Evolutionary conservation across 1,140 invertebrate species (phyloP), one percentile per base, ranked within the genome.

Genomic region (Platyscapa corneri): DNA sequence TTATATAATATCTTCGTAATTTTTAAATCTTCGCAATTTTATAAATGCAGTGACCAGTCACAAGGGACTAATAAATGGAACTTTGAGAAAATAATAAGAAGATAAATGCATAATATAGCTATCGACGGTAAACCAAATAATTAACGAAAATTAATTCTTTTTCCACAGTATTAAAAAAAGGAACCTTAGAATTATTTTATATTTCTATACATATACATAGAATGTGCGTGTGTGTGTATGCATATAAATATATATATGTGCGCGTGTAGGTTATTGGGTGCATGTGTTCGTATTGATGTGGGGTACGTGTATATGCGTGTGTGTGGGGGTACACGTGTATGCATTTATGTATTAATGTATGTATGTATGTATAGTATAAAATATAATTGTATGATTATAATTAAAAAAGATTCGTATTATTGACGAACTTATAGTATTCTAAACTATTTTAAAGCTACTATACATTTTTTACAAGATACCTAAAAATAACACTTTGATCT

Each of bases 41-140:
- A 81, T 85, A 85, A 85, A 85, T 85, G 84, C 78, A 85, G 16
- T 27, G 30, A 74, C 80, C 84, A 85, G 84, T 85, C 84, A 37
- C 65, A 81, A 81, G 67, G 8, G 74, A 34, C 49, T 53, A 67
- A 84, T 67, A n/a, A 75, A 85, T 76, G 84, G 78, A 85, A 85
- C 78, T 81, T 75, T 64, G 18, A 79, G 37, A 72, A 12, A 39
- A 60, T 60, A 14, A 7, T n/a, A 3, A 46, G 12, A 27, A 16
- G 1, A 56, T 70, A 30, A 14, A 6, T 30, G 42, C 49, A 49
- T 18, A n/a, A n/a, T n/a, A 30, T 37, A 53, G 12, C 1, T 64
- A 70, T 77, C n/a, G 23, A 84, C 53, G 56, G 5, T 7, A 82
- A 82, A 74, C 39, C 12, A 77, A 77, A 27, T 18, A 53, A 14